Evolutionary conservation across 1,140 invertebrate genomes (phyloP).

Genomic region (Mesaphorura yosii): DNA sequence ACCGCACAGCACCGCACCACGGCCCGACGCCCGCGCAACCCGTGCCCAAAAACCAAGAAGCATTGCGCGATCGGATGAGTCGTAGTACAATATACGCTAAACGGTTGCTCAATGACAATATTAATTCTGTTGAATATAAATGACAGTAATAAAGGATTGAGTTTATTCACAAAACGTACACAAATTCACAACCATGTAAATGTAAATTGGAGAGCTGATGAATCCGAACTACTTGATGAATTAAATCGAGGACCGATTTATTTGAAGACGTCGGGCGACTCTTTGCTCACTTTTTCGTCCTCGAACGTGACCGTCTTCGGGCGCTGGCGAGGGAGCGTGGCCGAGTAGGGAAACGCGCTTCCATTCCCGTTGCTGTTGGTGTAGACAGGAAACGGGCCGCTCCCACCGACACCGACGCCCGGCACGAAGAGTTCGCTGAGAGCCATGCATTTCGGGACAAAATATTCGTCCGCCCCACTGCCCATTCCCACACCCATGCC

Average conservation of each 20-base stretch:
- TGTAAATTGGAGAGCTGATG: no score
- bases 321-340: slow-evolving; percentile 23
- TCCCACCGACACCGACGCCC: not conserved
- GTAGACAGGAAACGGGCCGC: slow-evolving; percentile 24
- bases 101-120: no score
- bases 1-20: no score
- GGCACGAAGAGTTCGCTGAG: slow-evolving; percentile 20
- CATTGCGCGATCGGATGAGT: no score
- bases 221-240: no score
- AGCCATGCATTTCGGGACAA: slow-evolving; percentile 32
- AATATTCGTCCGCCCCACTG: slow-evolving; percentile 28
- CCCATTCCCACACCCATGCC: not conserved
- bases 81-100: no score
- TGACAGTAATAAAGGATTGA: no score
- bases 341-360: slow-evolving; percentile 13
- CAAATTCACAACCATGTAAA: no score
- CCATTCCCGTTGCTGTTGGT: slow-evolving; percentile 26
- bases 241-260: slow-evolving; percentile 15
- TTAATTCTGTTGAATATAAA: no score
- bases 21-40: no score
- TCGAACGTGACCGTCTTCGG: slow-evolving; percentile 30
- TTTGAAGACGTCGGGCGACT: slow-evolving; percentile 29
- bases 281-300: slow-evolving; percentile 28
- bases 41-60: no score
- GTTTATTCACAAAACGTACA: no score